A percentile compares a stretch with the other conserved stretches of the same genome.
Conservation (phyloP, 2,113 vertebrate genomes). For the Anhinga rufa region DNA sequence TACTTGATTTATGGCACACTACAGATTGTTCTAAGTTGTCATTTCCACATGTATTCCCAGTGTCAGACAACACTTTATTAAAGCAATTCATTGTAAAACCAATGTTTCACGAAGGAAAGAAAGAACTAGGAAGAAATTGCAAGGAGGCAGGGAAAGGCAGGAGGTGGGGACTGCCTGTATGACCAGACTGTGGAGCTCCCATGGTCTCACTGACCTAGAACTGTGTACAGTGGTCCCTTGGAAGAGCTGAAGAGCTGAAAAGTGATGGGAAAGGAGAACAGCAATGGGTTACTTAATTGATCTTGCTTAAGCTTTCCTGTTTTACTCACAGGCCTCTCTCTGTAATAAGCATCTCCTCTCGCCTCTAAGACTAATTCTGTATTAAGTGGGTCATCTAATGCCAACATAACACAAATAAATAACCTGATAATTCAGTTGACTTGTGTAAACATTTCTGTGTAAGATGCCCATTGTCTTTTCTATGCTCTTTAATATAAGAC, state of each 20-base stretch:
- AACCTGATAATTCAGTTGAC: background rate
- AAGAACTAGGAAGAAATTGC: background rate
- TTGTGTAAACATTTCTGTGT: background rate
- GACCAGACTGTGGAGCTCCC: background rate
- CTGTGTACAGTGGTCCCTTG: background rate
- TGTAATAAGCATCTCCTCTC: background rate
- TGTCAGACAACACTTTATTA: background rate
- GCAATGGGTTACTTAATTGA: background rate
- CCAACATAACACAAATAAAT: background rate
- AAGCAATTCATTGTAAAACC: background rate
- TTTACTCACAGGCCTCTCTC: background rate
- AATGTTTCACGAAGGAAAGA: background rate
- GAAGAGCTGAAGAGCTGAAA: background rate
- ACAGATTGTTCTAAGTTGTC: background rate
- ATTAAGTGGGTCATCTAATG: constrained; percentile 10
- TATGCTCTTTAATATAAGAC: background rate
- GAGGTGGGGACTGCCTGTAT: background rate
- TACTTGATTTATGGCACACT: background rate
- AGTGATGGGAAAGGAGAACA: background rate
- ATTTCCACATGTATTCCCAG: background rate
- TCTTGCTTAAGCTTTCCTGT: background rate
- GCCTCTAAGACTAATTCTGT: background rate
- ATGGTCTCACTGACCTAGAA: background rate
- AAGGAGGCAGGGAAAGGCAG: background rate
- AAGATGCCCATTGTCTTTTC: background rate